Evolutionary conservation across 92 coral and sea anemone species (phyloP), one percentile per base, ranked within the genome.

Genomic region (Parazoanthus atlanticus): DNA sequence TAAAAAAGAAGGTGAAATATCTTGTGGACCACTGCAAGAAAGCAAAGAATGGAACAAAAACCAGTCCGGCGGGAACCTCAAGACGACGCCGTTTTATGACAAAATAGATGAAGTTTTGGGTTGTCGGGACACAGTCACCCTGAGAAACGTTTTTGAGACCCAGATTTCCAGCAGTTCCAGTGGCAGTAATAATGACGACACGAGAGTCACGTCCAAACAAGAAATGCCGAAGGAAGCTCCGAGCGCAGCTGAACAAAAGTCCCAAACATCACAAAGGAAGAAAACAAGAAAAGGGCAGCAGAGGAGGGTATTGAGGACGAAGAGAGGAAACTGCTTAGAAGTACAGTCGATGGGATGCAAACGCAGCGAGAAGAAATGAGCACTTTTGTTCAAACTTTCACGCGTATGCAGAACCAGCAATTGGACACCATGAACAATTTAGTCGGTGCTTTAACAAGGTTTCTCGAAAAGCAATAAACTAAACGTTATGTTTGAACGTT

Each of bases 131-230:
- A 78, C 21, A 46, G 81, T 25, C 5, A n/a, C 34, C 33, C 34
- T 78, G 81, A 76, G 58, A 38, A 76, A 78, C 81, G 49, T 41
- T 23, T 78, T 78, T 78, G 81, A 78, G 81, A 78, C 81, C 33
- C 81, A 78, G 81, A 78, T 2, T 21, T n/a, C 81, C 33, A 23
- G 21, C 34, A 76, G 56, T 46, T 43, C 65, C 17, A 0, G 36
- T 23, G 8, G 8, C 8, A 78, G 81, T 65, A 78, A 8, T 78
- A 78, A 46, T 78, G 61, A 78, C n/a, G 81, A 65, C 64, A 33
- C 81, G 81, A 34, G 64, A 43, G 65, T 43, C 34, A 78, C 33
- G 34, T 78, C 64, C 81, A 34, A 21, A 78, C 33, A 78, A 78
- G 81, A 46, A 78, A 25, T 34, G 65, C 66, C 61, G 30, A 78